phyloP scores from a whole-genome alignment of 2,797 vertebrate genomes.

The Tauraco hartlaubi region DNA sequence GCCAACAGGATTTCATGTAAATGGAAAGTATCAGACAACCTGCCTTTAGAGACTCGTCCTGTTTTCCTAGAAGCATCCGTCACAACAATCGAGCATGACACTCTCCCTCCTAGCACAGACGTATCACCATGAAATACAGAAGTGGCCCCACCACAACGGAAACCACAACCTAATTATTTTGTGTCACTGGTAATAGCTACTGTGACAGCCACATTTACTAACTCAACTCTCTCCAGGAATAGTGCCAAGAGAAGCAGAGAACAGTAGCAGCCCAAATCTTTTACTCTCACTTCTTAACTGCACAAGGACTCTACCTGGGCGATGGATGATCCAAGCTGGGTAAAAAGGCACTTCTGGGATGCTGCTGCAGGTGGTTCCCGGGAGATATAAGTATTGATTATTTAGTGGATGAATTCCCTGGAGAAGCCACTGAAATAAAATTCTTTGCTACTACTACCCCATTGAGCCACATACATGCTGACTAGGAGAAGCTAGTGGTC shows the following conservation, averaged over 20 bases:
- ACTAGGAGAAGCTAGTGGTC: background rate
- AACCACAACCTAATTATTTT: slow-evolving; percentile 61
- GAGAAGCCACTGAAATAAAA: background rate
- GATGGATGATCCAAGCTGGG: background rate
- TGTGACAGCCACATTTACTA: slow-evolving; percentile 37
- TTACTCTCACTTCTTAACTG: background rate
- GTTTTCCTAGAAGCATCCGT: background rate
- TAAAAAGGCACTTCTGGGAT: background rate
- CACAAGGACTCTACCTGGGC: background rate
- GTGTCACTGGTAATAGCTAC: slow-evolving; percentile 26
- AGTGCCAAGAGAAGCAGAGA: slow-evolving; percentile 16
- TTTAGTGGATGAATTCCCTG: background rate
- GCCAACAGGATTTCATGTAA: background rate
- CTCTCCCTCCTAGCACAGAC: background rate
- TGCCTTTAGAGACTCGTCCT: background rate
- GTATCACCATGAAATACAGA: background rate
- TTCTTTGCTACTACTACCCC: background rate
- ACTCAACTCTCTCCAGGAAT: slow-evolving; percentile 4
- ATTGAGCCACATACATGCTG: background rate
- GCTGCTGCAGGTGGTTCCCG: background rate
- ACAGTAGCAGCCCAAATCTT: background rate
- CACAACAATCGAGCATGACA: background rate
- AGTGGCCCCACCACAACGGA: background rate
- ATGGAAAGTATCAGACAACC: background rate
- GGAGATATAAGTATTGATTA: background rate